Evolutionary conservation across 2,888 invertebrate genomes (phyloP).

Genomic region (Drosophila testacea): DNA sequence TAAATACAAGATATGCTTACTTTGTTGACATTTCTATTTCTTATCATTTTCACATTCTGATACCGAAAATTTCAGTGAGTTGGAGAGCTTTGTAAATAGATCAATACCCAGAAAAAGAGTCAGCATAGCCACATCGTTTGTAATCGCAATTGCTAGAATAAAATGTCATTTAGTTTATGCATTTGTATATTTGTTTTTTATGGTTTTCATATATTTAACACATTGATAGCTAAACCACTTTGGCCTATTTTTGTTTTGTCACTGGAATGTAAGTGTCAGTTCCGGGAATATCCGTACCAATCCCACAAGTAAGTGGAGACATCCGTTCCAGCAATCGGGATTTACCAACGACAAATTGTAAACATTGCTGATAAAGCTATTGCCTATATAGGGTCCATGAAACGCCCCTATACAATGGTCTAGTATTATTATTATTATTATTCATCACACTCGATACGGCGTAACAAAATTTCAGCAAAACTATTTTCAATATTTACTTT

Average conservation of each 20-base stretch:
- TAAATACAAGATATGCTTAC: conserved; percentile 9
- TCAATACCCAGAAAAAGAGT: conserved; percentile 10
- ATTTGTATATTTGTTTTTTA: background rate
- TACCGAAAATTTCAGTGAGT: conserved; percentile 27
- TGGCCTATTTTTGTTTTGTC: background rate
- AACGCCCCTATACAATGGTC: conserved; percentile 36
- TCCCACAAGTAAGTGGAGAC: conserved; percentile 42
- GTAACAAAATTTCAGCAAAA: conserved; percentile 5
- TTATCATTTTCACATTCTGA: conserved; percentile 44
- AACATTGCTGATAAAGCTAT: conserved; percentile 46
- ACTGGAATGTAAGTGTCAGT: conserved; percentile 10
- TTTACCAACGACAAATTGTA: conserved; percentile 20
- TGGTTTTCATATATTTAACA: background rate
- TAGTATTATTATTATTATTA: conserved; percentile 3
- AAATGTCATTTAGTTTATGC: background rate
- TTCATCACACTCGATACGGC: conserved; percentile 25
- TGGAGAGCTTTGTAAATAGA: conserved; percentile 27
- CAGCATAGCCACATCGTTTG: conserved; percentile 31
- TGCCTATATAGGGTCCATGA: conserved; percentile 6
- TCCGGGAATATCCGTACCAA: conserved; percentile 35
- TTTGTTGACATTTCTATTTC: conserved; percentile 20
- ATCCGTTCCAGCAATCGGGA: conserved; percentile 43
- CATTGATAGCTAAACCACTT: conserved; percentile 6
- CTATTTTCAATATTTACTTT: conserved; percentile 26
- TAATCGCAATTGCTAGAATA: conserved; percentile 19